Percentiles rank a stretch among this genome's conserved stretches.
phyloP scores from a whole-genome alignment of 2,888 invertebrate species.

The Agrochola lychnidis region DNA sequence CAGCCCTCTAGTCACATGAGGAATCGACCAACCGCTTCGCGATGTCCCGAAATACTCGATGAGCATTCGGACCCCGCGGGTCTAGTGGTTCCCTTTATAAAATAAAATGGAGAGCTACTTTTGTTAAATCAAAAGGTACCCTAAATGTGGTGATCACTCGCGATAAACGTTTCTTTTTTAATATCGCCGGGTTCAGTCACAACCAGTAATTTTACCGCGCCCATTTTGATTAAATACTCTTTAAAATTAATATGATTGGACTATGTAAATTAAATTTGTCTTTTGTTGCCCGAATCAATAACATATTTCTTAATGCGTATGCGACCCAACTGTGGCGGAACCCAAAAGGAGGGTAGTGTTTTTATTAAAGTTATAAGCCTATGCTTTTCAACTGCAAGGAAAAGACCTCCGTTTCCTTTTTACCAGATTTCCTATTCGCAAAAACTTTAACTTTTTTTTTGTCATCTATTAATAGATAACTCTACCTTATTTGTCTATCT shows the following conservation, averaged over 20 bases:
- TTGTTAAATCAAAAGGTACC: slow-evolving; percentile 24
- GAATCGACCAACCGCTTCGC: no score
- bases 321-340: neutral
- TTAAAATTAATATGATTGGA: slow-evolving; percentile 23
- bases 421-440: no score
- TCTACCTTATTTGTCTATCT: no score
- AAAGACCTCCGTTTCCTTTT: neutral
- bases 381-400: neutral
- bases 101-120: slow-evolving; percentile 19
- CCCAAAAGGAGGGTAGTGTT: neutral
- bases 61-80: no score
- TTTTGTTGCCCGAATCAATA: neutral
- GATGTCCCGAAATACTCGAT: no score
- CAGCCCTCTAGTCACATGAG: no score
- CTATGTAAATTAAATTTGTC: neutral
- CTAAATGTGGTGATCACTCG: slow-evolving; percentile 3
- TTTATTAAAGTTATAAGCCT: no score
- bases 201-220: slow-evolving; percentile 32
- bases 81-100: neutral
- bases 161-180: slow-evolving; percentile 15
- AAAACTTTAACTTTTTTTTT: neutral
- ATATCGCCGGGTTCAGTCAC: neutral
- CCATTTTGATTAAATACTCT: slow-evolving; percentile 35
- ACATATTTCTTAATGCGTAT: no score
- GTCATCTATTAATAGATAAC: no score